Evolutionary conservation across 2,797 vertebrate genomes (phyloP), one percentile per base, ranked within the genome.

Genomic region (Neopelma chrysocephalum): DNA sequence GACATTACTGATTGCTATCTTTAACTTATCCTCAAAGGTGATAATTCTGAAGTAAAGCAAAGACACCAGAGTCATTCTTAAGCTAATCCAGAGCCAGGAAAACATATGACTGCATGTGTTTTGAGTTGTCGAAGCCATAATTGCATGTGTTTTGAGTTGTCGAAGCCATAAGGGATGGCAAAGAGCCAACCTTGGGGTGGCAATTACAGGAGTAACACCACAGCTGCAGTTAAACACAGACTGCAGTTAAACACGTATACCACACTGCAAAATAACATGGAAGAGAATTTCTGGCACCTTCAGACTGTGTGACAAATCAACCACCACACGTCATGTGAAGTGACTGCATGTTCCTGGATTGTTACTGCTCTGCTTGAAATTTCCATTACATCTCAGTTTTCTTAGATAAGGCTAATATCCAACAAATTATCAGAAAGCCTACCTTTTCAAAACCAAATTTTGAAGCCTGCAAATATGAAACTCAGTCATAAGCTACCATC

Each of bases 241-340:
- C 34, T n/a, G n/a, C n/a, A n/a, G n/a, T n/a, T n/a, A n/a, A 89
- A 43, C 1, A 2, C 15, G 50, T 32, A 60, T 12, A 36, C 8
- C 61, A 23, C 16, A 66, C 32, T 40, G 26, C 7, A 64, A 56
- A 83, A 14, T 29, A 83, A 75, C 13, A 53, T 0, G 3, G 42
- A 83, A 57, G 9, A 60, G n/a, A 69, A 68, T 38, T 82, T 53
- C 36, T 50, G 45, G 9, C 29, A 64, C 38, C 72, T 78, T 86
- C 34, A 61, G 57, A 72, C 31, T 62, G 23, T 26, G 18, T 15
- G 53, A 70, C n/a, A 58, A 1, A 18, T 40, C 27, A 70, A 23
- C 0, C 0, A 58, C n/a, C 56, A 51, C 1, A 1, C 11, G 50
- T 29, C 19, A 69, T 3, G 2, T 27, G 29, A 32, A 65, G 22